phyloP scores from a whole-genome alignment of 2,888 invertebrate species.

The Seladonia tumulorum region DNA sequence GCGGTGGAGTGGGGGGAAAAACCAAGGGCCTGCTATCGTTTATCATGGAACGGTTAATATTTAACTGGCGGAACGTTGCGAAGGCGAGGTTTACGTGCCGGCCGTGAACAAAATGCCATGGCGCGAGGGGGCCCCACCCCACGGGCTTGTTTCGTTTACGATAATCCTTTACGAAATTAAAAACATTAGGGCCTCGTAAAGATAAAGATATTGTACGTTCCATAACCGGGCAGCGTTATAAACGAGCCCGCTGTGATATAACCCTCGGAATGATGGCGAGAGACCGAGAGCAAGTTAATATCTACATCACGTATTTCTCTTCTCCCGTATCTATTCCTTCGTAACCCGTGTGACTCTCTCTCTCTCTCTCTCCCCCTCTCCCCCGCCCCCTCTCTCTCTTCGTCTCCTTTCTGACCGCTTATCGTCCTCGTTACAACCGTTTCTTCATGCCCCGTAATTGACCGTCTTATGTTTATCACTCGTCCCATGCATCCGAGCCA shows the following conservation, averaged over 20 bases:
- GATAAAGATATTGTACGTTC: constrained; percentile 76
- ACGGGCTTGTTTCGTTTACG: constrained; percentile 70
- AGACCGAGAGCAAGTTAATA: constrained; percentile 51
- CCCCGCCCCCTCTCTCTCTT: not conserved
- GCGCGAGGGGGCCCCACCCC: constrained; percentile 31
- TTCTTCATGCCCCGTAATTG: constrained; percentile 57
- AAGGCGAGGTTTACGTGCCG: constrained; percentile 61
- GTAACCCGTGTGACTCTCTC: not conserved
- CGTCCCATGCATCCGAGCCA: constrained; percentile 12
- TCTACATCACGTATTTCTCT: constrained; percentile 69
- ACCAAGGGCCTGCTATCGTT: constrained; percentile 44
- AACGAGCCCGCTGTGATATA: constrained; percentile 58
- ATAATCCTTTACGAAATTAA: constrained; percentile 79
- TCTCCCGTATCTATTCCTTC: constrained; percentile 45
- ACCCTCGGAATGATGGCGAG: constrained; percentile 44
- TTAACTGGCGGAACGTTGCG: constrained; percentile 61
- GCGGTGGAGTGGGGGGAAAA: not conserved
- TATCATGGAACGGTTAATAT: constrained; percentile 70
- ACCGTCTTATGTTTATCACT: constrained; percentile 63
- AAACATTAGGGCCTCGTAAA: constrained; percentile 80
- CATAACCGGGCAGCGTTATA: constrained; percentile 56
- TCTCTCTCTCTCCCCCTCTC: not conserved
- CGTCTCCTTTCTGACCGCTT: constrained; percentile 1
- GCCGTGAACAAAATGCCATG: constrained; percentile 70
- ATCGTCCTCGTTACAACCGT: constrained; percentile 38